Conservation (phyloP, 1,140 invertebrate species). For the Paraescarpia echinospica region DNA sequence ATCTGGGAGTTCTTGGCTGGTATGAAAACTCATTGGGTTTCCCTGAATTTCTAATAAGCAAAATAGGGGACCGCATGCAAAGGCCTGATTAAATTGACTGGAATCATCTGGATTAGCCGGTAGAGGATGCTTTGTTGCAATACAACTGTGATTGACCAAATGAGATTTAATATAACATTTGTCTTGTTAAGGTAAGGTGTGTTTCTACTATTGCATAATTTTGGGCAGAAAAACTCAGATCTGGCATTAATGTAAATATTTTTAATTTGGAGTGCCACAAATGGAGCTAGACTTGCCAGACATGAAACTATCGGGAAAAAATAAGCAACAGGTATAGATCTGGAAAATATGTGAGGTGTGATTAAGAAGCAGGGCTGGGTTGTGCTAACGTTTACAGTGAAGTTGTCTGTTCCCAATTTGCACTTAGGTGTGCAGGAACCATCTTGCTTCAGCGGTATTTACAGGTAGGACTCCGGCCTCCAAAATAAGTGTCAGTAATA, state of each 20-base stretch:
- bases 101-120: background rate
- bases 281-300: background rate
- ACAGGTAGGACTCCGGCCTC: too few species aligned
- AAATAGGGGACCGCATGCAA: background rate
- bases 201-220: background rate
- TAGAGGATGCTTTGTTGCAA: background rate
- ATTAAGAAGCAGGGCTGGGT: background rate
- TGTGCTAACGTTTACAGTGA: background rate
- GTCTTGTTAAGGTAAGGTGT: background rate
- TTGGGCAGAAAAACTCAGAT: background rate
- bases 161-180: background rate
- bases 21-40: background rate
- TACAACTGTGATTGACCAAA: background rate
- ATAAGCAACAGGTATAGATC: background rate
- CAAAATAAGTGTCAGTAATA: too few species aligned
- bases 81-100: background rate
- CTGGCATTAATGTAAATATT: background rate
- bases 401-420: too few species aligned
- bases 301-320: too few species aligned
- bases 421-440: too few species aligned
- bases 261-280: background rate
- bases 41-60: background rate
- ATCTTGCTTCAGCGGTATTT: too few species aligned
- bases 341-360: background rate
- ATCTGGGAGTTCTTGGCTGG: background rate